Base-by-base conservation (phyloP, 2,888 invertebrate species). In the Pseudococcus longispinus region DNA sequence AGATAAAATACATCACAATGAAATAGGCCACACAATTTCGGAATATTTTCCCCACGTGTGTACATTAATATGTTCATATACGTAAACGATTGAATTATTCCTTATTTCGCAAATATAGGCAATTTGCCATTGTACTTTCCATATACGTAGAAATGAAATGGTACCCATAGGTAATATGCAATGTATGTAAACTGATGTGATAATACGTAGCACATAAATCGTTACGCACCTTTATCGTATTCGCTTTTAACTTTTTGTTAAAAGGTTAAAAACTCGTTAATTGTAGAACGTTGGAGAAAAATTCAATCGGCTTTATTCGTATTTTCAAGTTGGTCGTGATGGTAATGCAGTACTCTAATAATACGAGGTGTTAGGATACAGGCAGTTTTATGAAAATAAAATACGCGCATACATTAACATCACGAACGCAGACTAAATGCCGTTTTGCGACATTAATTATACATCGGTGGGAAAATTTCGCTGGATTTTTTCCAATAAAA, bases 381-480 rank as follows among this genome's bases (percentile, higher is more conserved):
- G 37, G 8, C 37, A 9, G 60, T 23, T 60, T 60, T 60, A 60
- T 60, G 60, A 60, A 60, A 60, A 60, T 60, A 60, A 60, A 60
- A 60, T 60, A 60, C 60, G 60, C 20, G 20, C 60, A 60, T 60
- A 23, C 60, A 60, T 60, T 60, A 60, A 60, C 60, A 60, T 60
- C 37, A 37, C 37, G 60, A 60, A 23, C 60, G 20, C 20, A 60
- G 60, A 60, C 5, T 37, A 46, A 60, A 60, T 60, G 60, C 23
- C 60, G 60, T 60, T 60, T 60, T 60, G 60, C 60, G 60, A 60
- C 60, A 60, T 60, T 60, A 60, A 60, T 60, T 60, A 60, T 60
- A 60, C 23, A 20, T 60, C 60, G 9, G 60, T 60, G 60, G 8
- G 60, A 60, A 60, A 60, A 60, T 60, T 60, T 60, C 60, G 60